These are phyloP conservation scores for Zosterops pallidus DNA, from an alignment of 2,113 vertebrate species.

Conservation along the genomic window DNA sequence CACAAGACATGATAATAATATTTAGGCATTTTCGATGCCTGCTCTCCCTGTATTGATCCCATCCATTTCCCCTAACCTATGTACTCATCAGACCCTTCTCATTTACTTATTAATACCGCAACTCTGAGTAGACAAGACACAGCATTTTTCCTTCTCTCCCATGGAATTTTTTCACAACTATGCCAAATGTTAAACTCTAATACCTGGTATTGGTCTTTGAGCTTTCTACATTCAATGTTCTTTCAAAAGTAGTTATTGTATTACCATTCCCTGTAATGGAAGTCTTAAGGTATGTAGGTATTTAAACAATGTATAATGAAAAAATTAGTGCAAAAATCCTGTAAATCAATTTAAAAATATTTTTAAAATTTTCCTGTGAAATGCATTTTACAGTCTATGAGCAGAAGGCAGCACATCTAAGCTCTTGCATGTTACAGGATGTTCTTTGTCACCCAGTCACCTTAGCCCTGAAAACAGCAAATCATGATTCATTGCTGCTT, in stretches of 20 bases:
- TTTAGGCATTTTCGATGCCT: background rate
- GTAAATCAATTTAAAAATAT: background rate
- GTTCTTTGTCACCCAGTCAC: background rate
- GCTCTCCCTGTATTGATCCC: background rate
- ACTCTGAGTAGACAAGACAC: background rate
- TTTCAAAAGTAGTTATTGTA: background rate
- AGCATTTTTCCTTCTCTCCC: background rate
- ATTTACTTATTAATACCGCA: background rate
- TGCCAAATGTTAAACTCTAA: background rate
- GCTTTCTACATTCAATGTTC: background rate
- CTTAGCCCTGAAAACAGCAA: background rate
- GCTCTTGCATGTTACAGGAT: background rate
- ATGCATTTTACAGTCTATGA: background rate
- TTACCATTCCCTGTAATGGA: background rate
- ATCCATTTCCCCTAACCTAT: background rate
- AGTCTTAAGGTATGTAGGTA: background rate
- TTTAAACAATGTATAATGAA: background rate
- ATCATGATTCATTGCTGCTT: background rate
- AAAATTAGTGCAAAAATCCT: background rate
- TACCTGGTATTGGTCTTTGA: background rate
- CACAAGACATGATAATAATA: background rate
- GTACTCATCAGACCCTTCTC: background rate
- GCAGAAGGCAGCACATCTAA: background rate
- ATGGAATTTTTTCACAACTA: background rate
- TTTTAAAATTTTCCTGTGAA: background rate